Evolutionary conservation across 2,888 invertebrate genomes (phyloP).

Genomic region (Lucinisca nassula): DNA sequence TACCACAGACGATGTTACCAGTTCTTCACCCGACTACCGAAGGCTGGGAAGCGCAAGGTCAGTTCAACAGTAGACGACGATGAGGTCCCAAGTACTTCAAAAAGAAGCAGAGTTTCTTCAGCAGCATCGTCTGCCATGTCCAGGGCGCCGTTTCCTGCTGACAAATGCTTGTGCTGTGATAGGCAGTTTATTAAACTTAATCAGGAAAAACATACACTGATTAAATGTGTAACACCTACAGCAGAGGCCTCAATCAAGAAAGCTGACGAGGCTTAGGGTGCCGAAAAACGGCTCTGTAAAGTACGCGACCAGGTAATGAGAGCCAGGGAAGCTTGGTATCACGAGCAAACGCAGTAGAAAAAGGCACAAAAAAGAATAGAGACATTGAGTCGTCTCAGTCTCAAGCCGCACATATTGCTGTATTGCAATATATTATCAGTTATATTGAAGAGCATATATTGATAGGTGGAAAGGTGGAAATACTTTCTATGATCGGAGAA

Average conservation of each 20-base stretch:
- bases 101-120: not conserved
- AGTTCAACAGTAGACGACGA: not conserved
- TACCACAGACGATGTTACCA: slow-evolving; percentile 28
- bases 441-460: slow-evolving; percentile 44
- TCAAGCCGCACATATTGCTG: slow-evolving; percentile 24
- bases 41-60: not conserved
- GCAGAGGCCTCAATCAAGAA: slow-evolving; percentile 42
- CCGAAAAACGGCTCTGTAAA: slow-evolving; percentile 21
- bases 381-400: too few species aligned
- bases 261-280: slow-evolving; percentile 21
- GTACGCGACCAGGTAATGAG: slow-evolving; percentile 26
- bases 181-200: slow-evolving; percentile 32
- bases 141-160: slow-evolving; percentile 23
- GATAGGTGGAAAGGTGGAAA: slow-evolving; percentile 32
- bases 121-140: not conserved
- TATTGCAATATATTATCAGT: slow-evolving; percentile 17
- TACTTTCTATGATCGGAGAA: slow-evolving; percentile 48
- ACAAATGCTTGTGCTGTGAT: slow-evolving; percentile 49
- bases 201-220: slow-evolving; percentile 24
- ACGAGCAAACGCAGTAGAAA: slow-evolving; percentile 4
- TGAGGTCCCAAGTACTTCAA: slow-evolving; percentile 3
- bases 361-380: slow-evolving; percentile 13
- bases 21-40: not conserved
- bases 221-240: slow-evolving; percentile 36
- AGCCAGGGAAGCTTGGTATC: slow-evolving; percentile 52